Evolutionary conservation across 2,113 vertebrate genomes (phyloP).

Genomic region (Pycnonotus jocosus): DNA sequence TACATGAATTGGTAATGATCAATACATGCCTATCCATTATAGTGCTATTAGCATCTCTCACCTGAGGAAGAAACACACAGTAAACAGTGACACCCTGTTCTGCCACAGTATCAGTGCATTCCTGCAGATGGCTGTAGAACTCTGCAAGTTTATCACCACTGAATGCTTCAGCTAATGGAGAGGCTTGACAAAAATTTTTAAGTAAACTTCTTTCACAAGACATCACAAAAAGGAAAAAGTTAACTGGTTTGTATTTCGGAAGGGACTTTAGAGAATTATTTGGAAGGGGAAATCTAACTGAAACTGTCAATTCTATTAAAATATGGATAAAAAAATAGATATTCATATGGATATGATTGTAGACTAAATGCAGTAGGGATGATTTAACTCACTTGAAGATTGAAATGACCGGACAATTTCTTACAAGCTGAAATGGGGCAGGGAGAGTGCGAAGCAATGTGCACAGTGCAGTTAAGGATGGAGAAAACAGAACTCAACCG

Average conservation of each 20-base stretch:
- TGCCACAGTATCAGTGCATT: conserved; percentile 58
- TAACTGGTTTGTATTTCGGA: neutral
- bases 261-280: neutral
- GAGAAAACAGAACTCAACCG: neutral
- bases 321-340: neutral
- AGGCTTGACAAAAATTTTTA: neutral
- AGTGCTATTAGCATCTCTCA: neutral
- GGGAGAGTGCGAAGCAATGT: neutral
- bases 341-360: neutral
- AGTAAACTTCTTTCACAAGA: neutral
- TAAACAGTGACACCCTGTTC: neutral
- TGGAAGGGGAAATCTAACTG: neutral
- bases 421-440: neutral
- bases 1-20: neutral
- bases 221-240: neutral
- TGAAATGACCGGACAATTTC: neutral
- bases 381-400: neutral
- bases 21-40: neutral
- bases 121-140: conserved; percentile 59
- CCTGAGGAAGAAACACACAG: neutral
- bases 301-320: neutral
- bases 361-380: neutral
- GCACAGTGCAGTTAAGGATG: neutral
- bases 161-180: neutral
- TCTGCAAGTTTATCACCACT: conserved; percentile 32